phyloP scores from a whole-genome alignment of 2,113 vertebrate genomes.

The Anas platyrhynchos region DNA sequence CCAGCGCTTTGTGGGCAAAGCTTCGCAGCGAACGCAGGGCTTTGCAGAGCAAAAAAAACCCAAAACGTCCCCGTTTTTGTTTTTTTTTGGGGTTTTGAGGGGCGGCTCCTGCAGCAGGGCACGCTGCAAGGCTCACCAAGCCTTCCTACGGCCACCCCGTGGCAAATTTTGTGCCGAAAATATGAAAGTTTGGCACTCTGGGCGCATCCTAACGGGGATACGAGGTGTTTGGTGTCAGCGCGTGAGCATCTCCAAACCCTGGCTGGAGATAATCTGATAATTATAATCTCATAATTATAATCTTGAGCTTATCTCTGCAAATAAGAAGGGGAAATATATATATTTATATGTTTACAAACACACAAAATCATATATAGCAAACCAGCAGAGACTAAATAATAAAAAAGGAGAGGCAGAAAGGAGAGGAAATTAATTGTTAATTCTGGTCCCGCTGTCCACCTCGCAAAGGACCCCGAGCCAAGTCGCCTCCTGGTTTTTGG shows the following conservation, averaged over 20 bases:
- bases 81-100: background rate
- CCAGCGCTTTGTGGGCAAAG: background rate
- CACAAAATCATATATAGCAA: background rate
- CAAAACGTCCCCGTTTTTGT: background rate
- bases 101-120: background rate
- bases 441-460: background rate
- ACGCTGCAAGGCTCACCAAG: background rate
- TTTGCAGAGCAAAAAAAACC: background rate
- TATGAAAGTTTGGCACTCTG: background rate
- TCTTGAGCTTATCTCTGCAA: no score
- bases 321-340: background rate
- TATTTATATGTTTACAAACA: background rate
- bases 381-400: background rate
- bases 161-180: accelerated
- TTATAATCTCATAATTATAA: no score
- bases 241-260: background rate
- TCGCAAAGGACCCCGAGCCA: background rate
- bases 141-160: accelerated
- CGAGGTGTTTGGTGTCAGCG: background rate
- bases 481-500: no score
- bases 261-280: no score
- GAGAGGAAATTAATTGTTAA: background rate
- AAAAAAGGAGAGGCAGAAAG: no score
- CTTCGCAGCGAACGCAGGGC: background rate
- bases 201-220: background rate